These are phyloP conservation scores for Spongilla lacustris DNA, from an alignment of 37 sponge, comb jelly and placozoan species.

Conservation along the genomic window DNA sequence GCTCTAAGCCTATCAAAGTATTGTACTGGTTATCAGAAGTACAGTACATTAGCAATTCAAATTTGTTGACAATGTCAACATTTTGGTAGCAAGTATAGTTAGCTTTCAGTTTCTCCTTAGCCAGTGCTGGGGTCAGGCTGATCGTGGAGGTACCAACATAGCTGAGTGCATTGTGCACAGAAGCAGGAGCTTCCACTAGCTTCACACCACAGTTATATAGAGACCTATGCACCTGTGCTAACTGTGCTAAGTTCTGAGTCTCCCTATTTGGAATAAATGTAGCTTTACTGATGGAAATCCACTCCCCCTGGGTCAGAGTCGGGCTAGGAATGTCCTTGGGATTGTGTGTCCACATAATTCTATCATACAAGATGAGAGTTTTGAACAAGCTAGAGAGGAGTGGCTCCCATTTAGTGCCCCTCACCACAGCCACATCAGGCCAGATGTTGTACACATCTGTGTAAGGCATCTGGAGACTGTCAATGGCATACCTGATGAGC, in stretches of 20 bases:
- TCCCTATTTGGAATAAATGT: not conserved
- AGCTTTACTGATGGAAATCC: slow-evolving; percentile 4
- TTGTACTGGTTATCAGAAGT: slow-evolving; percentile 22
- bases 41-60: slow-evolving; percentile 40
- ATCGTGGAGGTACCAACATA: not conserved
- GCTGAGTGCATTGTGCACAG: slow-evolving; percentile 18
- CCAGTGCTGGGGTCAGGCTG: slow-evolving; percentile 16
- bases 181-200: slow-evolving; percentile 1
- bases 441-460: slow-evolving; percentile 22
- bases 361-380: not conserved
- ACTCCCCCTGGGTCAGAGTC: not conserved
- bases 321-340: not conserved
- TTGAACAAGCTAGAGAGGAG: slow-evolving; percentile 16
- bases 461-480: not conserved
- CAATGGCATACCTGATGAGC: slow-evolving; percentile 32
- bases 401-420: slow-evolving; percentile 9
- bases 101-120: not conserved
- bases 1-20: slow-evolving; percentile 24
- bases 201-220: slow-evolving; percentile 18
- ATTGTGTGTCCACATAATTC: not conserved
- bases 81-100: slow-evolving; percentile 12
- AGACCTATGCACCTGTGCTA: not conserved
- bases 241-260: not conserved
- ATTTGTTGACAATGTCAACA: slow-evolving; percentile 6
- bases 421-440: slow-evolving; percentile 17